Evolutionary conservation across 2,113 vertebrate species (phyloP).

Genomic region (Mormyrus iriodes): DNA sequence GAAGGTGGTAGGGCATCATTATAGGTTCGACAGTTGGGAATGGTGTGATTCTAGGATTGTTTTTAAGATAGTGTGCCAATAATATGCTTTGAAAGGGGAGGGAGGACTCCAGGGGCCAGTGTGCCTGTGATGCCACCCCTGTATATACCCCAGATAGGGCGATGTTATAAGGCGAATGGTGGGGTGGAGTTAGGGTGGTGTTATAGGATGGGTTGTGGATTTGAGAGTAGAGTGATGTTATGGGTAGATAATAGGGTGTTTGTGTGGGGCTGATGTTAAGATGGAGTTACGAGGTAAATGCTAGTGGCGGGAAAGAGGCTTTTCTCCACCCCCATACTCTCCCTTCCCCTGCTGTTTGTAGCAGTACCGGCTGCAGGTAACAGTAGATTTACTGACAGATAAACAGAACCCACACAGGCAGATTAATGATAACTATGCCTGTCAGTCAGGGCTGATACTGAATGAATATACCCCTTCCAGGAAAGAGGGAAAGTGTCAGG

Average conservation of each 20-base stretch:
- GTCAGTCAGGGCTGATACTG: slow-evolving; percentile 2
- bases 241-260: background rate
- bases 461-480: background rate
- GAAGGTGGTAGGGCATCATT: background rate
- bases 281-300: background rate
- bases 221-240: background rate
- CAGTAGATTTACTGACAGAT: background rate
- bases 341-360: background rate
- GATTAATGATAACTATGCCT: slow-evolving; percentile 3
- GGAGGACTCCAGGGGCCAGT: background rate
- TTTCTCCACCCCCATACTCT: background rate
- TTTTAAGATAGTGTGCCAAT: background rate
- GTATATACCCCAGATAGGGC: background rate
- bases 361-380: background rate
- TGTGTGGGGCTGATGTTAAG: background rate
- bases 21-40: background rate
- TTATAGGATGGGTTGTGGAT: no score
- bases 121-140: background rate
- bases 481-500: background rate
- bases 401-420: background rate
- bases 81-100: background rate
- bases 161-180: background rate
- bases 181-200: background rate
- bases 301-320: background rate
- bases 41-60: background rate